Conservation (phyloP, 2,888 invertebrate genomes). For the Acronicta psi region DNA sequence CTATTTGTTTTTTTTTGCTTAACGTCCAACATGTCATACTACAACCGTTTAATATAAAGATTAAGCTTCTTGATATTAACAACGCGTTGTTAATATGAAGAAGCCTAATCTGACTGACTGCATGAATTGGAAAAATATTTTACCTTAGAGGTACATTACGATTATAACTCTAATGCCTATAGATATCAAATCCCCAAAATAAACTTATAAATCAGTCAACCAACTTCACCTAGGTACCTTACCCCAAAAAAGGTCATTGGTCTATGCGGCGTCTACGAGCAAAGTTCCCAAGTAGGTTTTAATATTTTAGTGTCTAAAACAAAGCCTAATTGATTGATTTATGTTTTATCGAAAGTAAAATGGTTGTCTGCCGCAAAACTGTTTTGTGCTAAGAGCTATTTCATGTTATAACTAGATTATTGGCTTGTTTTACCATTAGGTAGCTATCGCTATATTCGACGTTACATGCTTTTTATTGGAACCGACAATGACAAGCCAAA, state of each 20-base stretch:
- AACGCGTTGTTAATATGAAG: too few species aligned
- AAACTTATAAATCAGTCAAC: background rate
- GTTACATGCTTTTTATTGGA: background rate
- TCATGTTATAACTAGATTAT: slow-evolving; percentile 38
- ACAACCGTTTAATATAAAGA: too few species aligned
- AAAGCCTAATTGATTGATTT: slow-evolving; percentile 49
- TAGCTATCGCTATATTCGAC: background rate
- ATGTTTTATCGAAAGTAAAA: slow-evolving; percentile 36
- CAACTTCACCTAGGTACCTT: background rate
- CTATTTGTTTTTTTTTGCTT: too few species aligned
- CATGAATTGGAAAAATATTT: too few species aligned
- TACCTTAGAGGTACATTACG: too few species aligned
- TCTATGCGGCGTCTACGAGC: background rate
- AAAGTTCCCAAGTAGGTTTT: slow-evolving; percentile 6
- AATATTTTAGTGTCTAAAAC: slow-evolving; percentile 50
- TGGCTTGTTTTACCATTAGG: slow-evolving; percentile 20
- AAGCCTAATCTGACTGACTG: too few species aligned
- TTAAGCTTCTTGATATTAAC: too few species aligned
- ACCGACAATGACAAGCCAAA: background rate
- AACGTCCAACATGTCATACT: too few species aligned
- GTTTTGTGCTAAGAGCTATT: slow-evolving; percentile 39
- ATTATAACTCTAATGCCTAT: too few species aligned
- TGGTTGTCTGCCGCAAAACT: slow-evolving; percentile 29
- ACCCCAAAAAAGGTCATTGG: background rate
- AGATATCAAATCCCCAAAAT: background rate